Percentiles rank a stretch among this genome's conserved stretches.
Conservation (phyloP, 2,888 invertebrate species). For the Rhynchonema sp. region DNA sequence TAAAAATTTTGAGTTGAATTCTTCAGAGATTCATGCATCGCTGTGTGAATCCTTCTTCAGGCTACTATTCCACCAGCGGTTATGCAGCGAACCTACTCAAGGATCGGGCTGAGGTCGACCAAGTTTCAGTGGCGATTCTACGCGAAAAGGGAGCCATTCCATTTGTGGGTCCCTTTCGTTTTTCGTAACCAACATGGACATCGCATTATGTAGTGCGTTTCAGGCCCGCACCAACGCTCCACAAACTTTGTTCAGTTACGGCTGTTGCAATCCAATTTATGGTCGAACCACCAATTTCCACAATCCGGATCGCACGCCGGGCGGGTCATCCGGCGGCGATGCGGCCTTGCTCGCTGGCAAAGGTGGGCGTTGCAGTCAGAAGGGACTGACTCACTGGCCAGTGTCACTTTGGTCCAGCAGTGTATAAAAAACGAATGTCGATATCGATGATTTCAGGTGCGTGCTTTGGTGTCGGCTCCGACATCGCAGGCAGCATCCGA, state of each 20-base stretch:
- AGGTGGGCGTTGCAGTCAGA: too few relatives aligned
- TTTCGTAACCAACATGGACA: too few relatives aligned
- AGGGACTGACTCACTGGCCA: too few relatives aligned
- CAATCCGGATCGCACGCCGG: conserved; percentile 20
- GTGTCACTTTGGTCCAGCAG: too few relatives aligned
- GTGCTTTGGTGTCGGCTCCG: conserved; percentile 28
- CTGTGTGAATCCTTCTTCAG: too few relatives aligned
- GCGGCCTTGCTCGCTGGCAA: conserved; percentile 29
- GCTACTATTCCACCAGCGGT: conserved; percentile 17
- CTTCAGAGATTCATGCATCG: conserved; percentile 9
- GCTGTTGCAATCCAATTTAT: conserved; percentile 23
- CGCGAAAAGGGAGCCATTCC: conserved; percentile 29
- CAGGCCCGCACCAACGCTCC: conserved; percentile 27
- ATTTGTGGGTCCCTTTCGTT: conserved; percentile 28
- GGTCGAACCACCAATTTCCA: conserved; percentile 25
- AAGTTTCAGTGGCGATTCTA: conserved; percentile 11
- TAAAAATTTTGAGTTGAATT: background rate
- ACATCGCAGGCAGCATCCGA: conserved; percentile 32
- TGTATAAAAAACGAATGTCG: too few relatives aligned
- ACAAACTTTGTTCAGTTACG: conserved; percentile 12
- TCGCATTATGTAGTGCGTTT: too few relatives aligned
- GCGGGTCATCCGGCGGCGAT: conserved; percentile 31
- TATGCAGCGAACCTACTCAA: conserved; percentile 14
- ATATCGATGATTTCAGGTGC: conserved; percentile 10
- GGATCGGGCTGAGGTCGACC: conserved; percentile 13